Conservation (phyloP, 2,888 invertebrate genomes). For the Esperia sulphurella region DNA sequence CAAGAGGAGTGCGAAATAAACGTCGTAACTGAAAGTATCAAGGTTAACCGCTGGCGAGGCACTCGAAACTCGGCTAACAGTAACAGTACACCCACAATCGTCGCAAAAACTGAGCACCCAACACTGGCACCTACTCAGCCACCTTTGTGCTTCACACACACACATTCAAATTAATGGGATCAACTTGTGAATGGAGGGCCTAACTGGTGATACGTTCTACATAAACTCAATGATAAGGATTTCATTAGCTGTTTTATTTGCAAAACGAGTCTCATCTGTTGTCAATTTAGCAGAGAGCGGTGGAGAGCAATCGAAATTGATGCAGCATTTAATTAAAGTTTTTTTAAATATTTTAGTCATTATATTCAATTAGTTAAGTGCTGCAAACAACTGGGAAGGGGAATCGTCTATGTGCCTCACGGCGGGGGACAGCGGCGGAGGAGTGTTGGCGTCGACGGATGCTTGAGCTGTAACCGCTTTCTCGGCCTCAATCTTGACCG, state of each 20-base stretch:
- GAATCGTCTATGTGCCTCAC: not conserved
- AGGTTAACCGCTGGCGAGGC: slow-evolving; percentile 69
- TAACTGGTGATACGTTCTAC: slow-evolving; percentile 42
- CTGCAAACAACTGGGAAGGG: slow-evolving; percentile 4
- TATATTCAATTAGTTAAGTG: not conserved
- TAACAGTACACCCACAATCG: slow-evolving; percentile 65
- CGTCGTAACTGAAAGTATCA: slow-evolving; percentile 77
- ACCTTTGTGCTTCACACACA: slow-evolving; percentile 60
- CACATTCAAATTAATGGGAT: slow-evolving; percentile 65
- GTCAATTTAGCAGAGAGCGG: not conserved
- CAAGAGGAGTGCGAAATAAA: slow-evolving; percentile 76
- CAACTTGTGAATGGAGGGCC: slow-evolving; percentile 55
- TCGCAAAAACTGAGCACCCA: slow-evolving; percentile 64
- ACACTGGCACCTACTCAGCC: slow-evolving; percentile 42
- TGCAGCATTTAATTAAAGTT: not conserved
- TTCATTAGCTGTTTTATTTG: slow-evolving; percentile 39
- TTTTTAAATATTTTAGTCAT: not conserved
- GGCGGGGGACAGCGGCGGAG: too few relatives aligned
- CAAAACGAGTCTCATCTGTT: not conserved
- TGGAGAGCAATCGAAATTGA: slow-evolving; percentile 1
- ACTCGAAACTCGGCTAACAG: slow-evolving; percentile 71
- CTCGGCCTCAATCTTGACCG: slow-evolving; percentile 68
- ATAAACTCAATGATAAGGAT: slow-evolving; percentile 48
- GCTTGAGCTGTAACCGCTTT: slow-evolving; percentile 56
- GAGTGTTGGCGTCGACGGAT: slow-evolving; percentile 16